Evolutionary conservation across 2,113 vertebrate genomes (phyloP).

Genomic region (Tamias sibiricus): DNA sequence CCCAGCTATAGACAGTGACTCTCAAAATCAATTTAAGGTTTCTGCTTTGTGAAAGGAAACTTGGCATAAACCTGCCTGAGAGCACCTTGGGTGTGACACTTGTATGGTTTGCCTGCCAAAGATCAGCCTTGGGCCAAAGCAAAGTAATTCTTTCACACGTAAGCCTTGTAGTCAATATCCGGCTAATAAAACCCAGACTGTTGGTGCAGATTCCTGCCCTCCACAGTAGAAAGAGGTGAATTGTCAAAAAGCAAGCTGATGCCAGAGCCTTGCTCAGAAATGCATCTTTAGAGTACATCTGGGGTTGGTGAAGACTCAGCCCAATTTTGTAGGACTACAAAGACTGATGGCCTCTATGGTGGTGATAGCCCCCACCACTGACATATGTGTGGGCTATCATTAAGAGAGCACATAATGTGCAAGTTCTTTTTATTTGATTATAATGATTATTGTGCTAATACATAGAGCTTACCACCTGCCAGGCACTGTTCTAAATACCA

Average conservation of each 20-base stretch:
- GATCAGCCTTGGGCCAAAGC: neutral
- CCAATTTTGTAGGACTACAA: neutral
- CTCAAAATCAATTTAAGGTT: neutral
- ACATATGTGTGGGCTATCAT: neutral
- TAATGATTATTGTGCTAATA: neutral
- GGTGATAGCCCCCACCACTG: neutral
- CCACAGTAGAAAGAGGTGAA: conserved; percentile 24
- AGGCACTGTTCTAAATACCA: neutral
- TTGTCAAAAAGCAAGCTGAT: neutral
- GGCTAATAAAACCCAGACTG: neutral
- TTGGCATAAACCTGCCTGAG: neutral
- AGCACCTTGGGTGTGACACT: neutral
- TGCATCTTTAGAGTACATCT: neutral
- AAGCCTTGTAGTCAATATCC: neutral
- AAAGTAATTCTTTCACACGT: neutral
- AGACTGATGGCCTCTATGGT: neutral
- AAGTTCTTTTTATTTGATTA: neutral
- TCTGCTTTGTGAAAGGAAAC: neutral
- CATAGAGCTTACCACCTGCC: neutral
- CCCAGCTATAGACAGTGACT: neutral
- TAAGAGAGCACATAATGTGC: neutral
- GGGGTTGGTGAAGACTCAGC: neutral
- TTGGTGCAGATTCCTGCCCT: neutral
- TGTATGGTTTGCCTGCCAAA: neutral
- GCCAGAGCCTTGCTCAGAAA: neutral